phyloP scores from a whole-genome alignment of 2,113 vertebrate species.

The Thunnus thynnus region DNA sequence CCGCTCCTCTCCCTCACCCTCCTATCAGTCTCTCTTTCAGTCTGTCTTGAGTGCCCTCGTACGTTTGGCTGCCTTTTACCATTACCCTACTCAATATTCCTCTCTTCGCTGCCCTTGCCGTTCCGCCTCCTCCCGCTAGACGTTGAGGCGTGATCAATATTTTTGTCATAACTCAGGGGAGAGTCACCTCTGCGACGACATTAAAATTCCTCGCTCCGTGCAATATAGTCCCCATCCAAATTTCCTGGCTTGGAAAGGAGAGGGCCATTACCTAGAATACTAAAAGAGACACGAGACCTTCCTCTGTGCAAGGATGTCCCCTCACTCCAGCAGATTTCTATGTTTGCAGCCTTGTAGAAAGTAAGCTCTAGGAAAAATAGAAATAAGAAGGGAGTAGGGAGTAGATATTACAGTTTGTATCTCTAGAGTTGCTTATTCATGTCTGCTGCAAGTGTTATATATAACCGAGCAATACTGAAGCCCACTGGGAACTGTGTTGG shows the following conservation, averaged over 20 bases:
- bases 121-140: constrained; percentile 48
- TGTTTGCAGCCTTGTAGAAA: constrained; percentile 20
- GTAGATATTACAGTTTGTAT: constrained; percentile 26
- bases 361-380: constrained; percentile 12
- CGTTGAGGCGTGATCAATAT: constrained; percentile 72
- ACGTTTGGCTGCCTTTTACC: constrained; percentile 50
- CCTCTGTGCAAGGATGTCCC: constrained; percentile 37
- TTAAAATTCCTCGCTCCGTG: constrained; percentile 68
- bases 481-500: constrained; percentile 54
- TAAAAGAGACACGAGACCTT: constrained; percentile 47
- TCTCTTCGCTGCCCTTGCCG: constrained; percentile 67
- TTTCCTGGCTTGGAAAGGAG: constrained; percentile 54
- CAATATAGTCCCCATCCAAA: constrained; percentile 53
- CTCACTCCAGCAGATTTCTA: constrained; percentile 9
- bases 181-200: constrained; percentile 70
- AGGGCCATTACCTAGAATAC: constrained; percentile 58
- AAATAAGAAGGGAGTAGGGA: neutral
- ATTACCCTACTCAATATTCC: constrained; percentile 66
- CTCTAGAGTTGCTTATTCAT: constrained; percentile 46
- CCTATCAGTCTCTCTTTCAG: constrained; percentile 15
- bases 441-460: constrained; percentile 49
- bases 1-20: neutral
- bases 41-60: constrained; percentile 20
- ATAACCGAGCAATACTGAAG: constrained; percentile 27
- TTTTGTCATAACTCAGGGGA: constrained; percentile 75